Base-by-base conservation (phyloP, 2,797 vertebrate species). In the Gephyroberyx darwinii region DNA sequence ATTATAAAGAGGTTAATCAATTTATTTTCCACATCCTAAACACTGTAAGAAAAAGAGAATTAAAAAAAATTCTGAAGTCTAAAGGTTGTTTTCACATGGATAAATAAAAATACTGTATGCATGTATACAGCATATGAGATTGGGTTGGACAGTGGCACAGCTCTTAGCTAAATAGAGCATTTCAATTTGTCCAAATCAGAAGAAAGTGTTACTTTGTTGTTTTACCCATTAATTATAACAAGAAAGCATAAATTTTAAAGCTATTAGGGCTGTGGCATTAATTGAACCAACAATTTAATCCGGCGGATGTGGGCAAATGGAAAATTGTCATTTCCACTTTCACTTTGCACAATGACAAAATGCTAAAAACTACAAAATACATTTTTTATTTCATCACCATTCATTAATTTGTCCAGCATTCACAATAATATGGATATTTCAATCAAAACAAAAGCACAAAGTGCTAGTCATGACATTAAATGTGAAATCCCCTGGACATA, bases 11-110 rank as follows among this genome's bases (percentile, higher is more conserved):
- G 73, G 55, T 63, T 37, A 84, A 81, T 54, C 2, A 10, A 80
- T 78, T 75, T 39, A 79, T 55, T 78, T 53, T 65, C 66, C 65
- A 60, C 17, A 13, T 69, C 54, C 47, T 31, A n/a, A 67, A 39
- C 1, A 26, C 26, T 26, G 26, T 26, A 26, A 26, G 26, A 26
- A 26, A 26, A 26, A 51, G 30, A 69, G 55, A 56, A 82, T 80
- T 78, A 72, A 82, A 76, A 84, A 65, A 8, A 5, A 56, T 58
- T 75, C 68, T 33, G 60, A 71, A 72, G 65, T 69, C 55, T 0
- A 72, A 52, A 69, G 43, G 51, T 26, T 69, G 51, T 64, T 76
- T 61, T 61, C 47, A 39, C 45, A 30, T 41, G 48, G 75, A 72
- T 66, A 62, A 59, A 81, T 20, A 51, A 2, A 77, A 57, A 47